Base-by-base conservation (phyloP, 1,140 invertebrate genomes). In the Tetramorium parvispinum region DNA sequence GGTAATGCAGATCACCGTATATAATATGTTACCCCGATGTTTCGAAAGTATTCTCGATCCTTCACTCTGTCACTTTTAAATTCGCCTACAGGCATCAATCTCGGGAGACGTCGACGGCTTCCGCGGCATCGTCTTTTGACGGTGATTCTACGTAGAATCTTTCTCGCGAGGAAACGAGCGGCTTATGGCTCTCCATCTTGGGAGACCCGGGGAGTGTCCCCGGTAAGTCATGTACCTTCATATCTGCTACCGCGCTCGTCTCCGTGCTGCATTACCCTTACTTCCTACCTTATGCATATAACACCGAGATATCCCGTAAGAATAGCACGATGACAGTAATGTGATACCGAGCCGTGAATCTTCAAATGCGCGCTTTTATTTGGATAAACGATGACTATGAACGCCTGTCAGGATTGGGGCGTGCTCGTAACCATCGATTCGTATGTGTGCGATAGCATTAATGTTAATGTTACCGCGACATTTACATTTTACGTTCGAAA, bases 31-130 rank as follows among this genome's bases (percentile, higher is more conserved):
- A 83, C 66, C 79, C 46, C 24, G 53, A 82, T 83, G 79, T 83
- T 83, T 83, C 78, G 68, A 70, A 82, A 83, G 61, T 75, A 75
- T 53, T 57, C 86, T 61, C 32, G 63, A 77, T 87, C 53, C 51
- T 76, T 68, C 63, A 85, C 85, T 59, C 70, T 87, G 85, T 83
- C 85, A 85, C 81, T 87, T 85, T 83, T 73, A 83, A 83, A 87
- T 87, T 81, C 79, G 66, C 79, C 68, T 55, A 46, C 66, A 53
- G 75, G 53, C 82, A 89, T 89, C 88, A 75, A 89, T 89, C 88
- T 86, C 85, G 66, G 18, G n/a, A 68, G 37, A 79, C 73, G 66
- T 70, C 59, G 79, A 85, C 73, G 76, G 57, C 82, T 82, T 88
- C 79, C 76, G 86, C 32, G 51, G 70, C 51, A 24, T 65, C 81